Evolutionary conservation across 2,888 invertebrate genomes (phyloP).

Genomic region (Miltochrista miniata): DNA sequence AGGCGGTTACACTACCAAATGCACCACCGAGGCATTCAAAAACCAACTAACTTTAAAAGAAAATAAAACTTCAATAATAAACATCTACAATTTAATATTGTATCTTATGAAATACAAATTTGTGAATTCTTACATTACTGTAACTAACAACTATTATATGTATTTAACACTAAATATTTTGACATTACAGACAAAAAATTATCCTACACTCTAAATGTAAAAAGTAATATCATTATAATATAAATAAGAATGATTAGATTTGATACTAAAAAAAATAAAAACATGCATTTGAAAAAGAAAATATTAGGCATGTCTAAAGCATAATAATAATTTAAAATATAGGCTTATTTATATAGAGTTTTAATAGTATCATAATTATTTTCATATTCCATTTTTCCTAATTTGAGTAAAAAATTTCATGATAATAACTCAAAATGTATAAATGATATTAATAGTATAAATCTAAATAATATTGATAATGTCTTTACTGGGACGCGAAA

Average conservation of each 20-base stretch:
- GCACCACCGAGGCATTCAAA: no score
- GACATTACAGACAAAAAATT: constrained; percentile 5
- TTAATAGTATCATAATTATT: constrained; percentile 10
- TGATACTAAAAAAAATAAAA: constrained; percentile 13
- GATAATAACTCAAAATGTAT: neutral
- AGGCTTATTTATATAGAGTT: constrained; percentile 14
- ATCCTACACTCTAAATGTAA: neutral
- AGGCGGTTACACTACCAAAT: no score
- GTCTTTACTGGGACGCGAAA: neutral
- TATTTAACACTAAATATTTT: constrained; percentile 1
- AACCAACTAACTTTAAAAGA: no score
- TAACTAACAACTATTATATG: constrained; percentile 24
- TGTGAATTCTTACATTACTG: constrained; percentile 42
- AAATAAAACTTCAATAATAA: constrained; percentile 32
- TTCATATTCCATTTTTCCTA: neutral
- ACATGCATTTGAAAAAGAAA: constrained; percentile 26
- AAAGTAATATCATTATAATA: constrained; percentile 8
- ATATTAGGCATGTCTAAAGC: constrained; percentile 28
- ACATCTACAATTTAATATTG: constrained; percentile 51
- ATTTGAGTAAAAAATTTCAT: neutral
- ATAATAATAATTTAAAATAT: constrained; percentile 24
- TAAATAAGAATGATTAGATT: constrained; percentile 22
- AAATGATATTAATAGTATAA: neutral
- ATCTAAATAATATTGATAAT: neutral
- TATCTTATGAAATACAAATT: constrained; percentile 59